Base-by-base conservation (phyloP, 2,888 invertebrate genomes). In the Tinea trinotella region DNA sequence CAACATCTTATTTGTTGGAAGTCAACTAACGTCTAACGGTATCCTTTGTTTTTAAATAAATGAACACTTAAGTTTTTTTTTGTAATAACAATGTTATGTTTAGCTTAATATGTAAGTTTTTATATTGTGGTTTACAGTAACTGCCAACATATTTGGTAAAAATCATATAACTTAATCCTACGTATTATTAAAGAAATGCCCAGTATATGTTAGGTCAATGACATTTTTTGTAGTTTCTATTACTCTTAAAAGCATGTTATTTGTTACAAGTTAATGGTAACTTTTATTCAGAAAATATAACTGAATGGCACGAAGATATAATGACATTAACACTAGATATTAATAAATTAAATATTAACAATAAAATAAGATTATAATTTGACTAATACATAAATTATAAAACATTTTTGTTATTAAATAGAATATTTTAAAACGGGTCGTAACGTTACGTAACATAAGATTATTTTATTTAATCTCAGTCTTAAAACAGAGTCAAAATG, bases 81-180 rank as follows among this genome's bases (percentile, higher is more conserved):
- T n/a, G n/a, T n/a, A n/a, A n/a, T n/a, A 30, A 30, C 30, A 30
- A 30, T 30, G 30, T n/a, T n/a, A 30, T 30, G 2, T 40, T 40
- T 3, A 13, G 40, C 40, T 15, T 40, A 13, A 40, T 40, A 15
- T 30, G 40, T 4, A 40, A 12, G n/a, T n/a, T 40, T 40, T 40
- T 40, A 40, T 40, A 15, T 40, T 40, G 6, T 2, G 12, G 15
- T 40, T 13, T n/a, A 40, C 13, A n/a, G 40, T 40, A 40, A 40
- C 40, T 40, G 40, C 3, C 13, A 40, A 48, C 48, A 15, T 48
- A 18, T 48, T 15, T 19, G 48, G 48, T 18, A 48, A n/a, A 40
- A 48, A 20, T 10, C 3, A 48, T 48, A 48, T 48, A 18, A 19
- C 19, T n/a, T 20, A 48, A 48, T n/a, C 48, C 48, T 19, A 48